A percentile compares a stretch with the other conserved stretches of the same genome.
Evolutionary conservation across 2,797 vertebrate genomes (phyloP).

Genomic region (Chelonia mydas): DNA sequence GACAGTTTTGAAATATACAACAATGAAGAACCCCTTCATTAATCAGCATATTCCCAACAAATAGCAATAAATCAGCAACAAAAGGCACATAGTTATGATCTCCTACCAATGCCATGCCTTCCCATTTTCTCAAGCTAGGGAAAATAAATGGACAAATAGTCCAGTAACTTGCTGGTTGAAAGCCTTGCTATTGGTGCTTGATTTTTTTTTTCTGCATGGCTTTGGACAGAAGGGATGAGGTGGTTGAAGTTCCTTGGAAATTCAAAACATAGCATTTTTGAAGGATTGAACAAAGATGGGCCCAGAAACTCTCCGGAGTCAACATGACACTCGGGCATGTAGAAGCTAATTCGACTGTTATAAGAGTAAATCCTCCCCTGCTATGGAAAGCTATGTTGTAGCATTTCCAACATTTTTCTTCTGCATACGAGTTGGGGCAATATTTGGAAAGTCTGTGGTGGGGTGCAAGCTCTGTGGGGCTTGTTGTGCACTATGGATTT

Average conservation of each 20-base stretch:
- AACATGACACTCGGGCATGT: too few species aligned
- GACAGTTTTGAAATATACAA: not conserved
- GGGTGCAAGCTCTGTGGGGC: not conserved
- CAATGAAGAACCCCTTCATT: accelerated
- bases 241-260: too few species aligned
- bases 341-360: too few species aligned
- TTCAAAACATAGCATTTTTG: too few species aligned
- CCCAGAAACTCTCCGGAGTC: too few species aligned
- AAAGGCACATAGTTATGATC: accelerated
- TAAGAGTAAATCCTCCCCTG: not conserved
- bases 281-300: too few species aligned
- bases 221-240: too few species aligned
- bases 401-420: not conserved
- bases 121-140: not conserved
- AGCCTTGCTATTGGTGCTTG: too few species aligned
- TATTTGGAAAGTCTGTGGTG: not conserved
- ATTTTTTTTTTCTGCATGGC: too few species aligned
- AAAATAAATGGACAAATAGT: not conserved
- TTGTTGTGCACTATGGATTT: not conserved
- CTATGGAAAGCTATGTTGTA: not conserved
- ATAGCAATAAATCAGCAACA: accelerated
- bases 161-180: not conserved
- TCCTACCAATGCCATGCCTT: not conserved
- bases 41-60: accelerated
- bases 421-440: not conserved